Evolutionary conservation across 2,797 vertebrate genomes (phyloP).

Genomic region (Intellagama lesueurii): DNA sequence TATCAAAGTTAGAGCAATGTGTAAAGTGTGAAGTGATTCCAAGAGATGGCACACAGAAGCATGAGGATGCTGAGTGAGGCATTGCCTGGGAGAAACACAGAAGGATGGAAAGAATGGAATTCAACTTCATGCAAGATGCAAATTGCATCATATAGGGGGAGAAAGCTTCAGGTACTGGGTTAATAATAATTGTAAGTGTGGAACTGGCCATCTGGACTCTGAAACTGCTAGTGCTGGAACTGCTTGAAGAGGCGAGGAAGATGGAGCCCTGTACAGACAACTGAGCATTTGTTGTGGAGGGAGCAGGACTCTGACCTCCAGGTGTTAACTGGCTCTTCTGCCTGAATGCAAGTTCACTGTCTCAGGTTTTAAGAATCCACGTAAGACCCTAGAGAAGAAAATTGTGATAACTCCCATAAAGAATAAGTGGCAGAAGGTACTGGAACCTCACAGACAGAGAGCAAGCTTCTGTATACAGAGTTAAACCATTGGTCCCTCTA

Average conservation of each 20-base stretch:
- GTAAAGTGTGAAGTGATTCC: background rate
- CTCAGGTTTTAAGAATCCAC: background rate
- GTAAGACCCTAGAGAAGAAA: background rate
- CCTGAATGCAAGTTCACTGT: background rate
- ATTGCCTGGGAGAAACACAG: background rate
- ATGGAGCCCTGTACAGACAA: background rate
- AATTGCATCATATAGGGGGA: background rate
- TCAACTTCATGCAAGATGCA: background rate
- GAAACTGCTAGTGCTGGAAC: background rate
- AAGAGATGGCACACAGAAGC: background rate
- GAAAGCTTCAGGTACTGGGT: background rate
- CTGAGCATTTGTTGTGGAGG: background rate
- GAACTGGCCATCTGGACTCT: background rate
- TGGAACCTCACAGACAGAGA: background rate
- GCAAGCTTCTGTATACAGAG: background rate
- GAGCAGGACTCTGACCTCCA: background rate
- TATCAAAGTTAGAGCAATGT: background rate
- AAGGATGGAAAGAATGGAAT: background rate
- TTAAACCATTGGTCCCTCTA: background rate
- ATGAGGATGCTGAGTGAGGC: background rate
- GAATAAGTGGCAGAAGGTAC: background rate
- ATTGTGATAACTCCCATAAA: background rate
- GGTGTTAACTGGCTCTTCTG: background rate
- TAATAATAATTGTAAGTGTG: background rate
- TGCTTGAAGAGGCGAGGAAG: background rate